phyloP scores from a whole-genome alignment of 2,797 vertebrate species.

The Pangasius djambal region DNA sequence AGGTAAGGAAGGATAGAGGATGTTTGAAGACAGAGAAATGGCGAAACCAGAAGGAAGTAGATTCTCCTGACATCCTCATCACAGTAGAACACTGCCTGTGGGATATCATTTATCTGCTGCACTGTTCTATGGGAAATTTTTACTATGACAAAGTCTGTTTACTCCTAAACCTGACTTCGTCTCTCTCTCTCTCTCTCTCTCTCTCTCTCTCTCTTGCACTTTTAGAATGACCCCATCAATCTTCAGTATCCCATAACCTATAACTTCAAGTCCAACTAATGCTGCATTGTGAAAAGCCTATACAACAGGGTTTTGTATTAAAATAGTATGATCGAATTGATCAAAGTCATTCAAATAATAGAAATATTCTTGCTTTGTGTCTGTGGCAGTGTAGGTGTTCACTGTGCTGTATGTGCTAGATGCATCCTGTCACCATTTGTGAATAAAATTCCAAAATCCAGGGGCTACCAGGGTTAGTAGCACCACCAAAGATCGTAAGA shows the following conservation, averaged over 20 bases:
- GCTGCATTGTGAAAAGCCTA: slow-evolving; percentile 4
- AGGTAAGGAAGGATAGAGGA: not conserved
- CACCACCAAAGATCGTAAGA: not conserved
- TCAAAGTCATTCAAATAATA: not conserved
- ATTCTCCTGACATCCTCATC: slow-evolving; percentile 66
- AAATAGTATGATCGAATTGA: not conserved
- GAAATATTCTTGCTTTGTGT: slow-evolving; percentile 6
- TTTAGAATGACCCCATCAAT: slow-evolving; percentile 28
- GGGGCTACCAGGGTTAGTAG: not conserved
- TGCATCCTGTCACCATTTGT: not conserved
- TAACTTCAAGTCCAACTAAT: not conserved
- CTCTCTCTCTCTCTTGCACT: slow-evolving; percentile 34
- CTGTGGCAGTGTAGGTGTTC: not conserved
- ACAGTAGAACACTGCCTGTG: slow-evolving; percentile 66
- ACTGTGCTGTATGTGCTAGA: not conserved
- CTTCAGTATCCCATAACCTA: slow-evolving; percentile 7
- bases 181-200: slow-evolving; percentile 27
- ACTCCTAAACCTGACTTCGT: slow-evolving; percentile 57
- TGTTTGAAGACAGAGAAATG: not conserved
- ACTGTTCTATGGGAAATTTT: slow-evolving; percentile 57
- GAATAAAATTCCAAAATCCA: not conserved
- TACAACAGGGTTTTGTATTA: not conserved
- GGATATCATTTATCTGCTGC: slow-evolving; percentile 75
- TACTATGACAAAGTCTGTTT: slow-evolving; percentile 49
- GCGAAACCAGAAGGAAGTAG: slow-evolving; percentile 6